A percentile compares a stretch with the other conserved stretches of the same genome.
These are phyloP conservation scores for Iguana delicatissima DNA, from an alignment of 2,797 vertebrate genomes.

Conservation along the genomic window DNA sequence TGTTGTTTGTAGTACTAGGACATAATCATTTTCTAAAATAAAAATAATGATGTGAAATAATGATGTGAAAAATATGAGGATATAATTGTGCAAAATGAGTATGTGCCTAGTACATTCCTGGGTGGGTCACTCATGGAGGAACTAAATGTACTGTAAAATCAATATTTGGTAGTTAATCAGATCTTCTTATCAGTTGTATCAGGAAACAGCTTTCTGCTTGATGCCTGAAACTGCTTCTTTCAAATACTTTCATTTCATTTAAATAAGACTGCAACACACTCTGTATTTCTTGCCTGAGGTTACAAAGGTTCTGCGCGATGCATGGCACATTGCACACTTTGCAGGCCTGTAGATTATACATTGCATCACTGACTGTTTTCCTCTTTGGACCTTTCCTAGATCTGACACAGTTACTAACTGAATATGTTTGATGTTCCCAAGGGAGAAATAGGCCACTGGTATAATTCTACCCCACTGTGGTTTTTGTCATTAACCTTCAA, in stretches of 20 bases:
- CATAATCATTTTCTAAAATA: neutral
- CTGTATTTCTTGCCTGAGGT: neutral
- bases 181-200: neutral
- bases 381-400: neutral
- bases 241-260: neutral
- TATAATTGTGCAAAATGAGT: neutral
- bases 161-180: slow-evolving; percentile 12
- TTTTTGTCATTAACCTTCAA: neutral
- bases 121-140: neutral
- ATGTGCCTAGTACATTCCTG: no score
- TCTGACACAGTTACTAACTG: neutral
- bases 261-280: no score
- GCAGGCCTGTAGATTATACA: neutral
- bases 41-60: neutral
- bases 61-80: neutral
- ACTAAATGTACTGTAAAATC: neutral
- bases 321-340: neutral
- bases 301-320: neutral
- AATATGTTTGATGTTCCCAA: neutral
- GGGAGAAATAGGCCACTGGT: neutral
- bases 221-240: neutral
- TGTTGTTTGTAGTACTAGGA: no score
- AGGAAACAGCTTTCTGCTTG: neutral
- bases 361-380: neutral
- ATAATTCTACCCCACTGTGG: neutral